Evolutionary conservation across 2,113 vertebrate genomes (phyloP), one percentile per base, ranked within the genome.

Genomic region (Notiomystis cincta): DNA sequence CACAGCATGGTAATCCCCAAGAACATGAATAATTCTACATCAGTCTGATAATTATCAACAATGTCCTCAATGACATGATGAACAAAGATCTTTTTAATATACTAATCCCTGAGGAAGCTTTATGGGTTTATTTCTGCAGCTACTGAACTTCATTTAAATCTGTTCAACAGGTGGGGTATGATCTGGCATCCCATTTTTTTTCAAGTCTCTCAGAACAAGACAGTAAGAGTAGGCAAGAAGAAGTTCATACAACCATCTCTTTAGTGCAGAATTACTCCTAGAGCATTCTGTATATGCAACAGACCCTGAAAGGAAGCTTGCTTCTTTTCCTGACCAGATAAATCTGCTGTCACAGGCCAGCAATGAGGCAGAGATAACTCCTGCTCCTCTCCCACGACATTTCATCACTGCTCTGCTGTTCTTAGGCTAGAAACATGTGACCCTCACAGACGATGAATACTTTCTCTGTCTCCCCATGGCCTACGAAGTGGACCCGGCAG

Each of bases 31-130:
- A 77, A 90, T 42, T 80, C 66, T 76, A 7, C 12, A 76, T 65
- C 40, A 38, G n/a, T 27, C 66, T 86, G 75, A 86, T 70, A 90
- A 93, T 38, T 95, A 93, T 77, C 85, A 92, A 61, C 70, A 51
- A 27, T 22, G 38, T 51, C 37, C 37, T 88, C 37, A 88, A 15
- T 30, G 20, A 73, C 28, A 33, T 57, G 22, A 35, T 20, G 2
- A 77, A 28, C 28, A 90, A 80, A 38, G 28, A 86, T 57, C 2
- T 42, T 44, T 60, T 44, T 51, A 3, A 6, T 33, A 48, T 8
- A 33, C 7, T 9, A 51, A n/a, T 8, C 15, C 21, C 40, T 33
- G 9, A 23, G 7, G 22, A 91, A 92, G 48, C 1, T 28, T 72
- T 4, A 42, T 9, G 6, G 18, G 10, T 82, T 95, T 64, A 75